Evolutionary conservation across 37 sponge, comb jelly and placozoan genomes (phyloP).

Genomic region (Axinella damicornis): DNA sequence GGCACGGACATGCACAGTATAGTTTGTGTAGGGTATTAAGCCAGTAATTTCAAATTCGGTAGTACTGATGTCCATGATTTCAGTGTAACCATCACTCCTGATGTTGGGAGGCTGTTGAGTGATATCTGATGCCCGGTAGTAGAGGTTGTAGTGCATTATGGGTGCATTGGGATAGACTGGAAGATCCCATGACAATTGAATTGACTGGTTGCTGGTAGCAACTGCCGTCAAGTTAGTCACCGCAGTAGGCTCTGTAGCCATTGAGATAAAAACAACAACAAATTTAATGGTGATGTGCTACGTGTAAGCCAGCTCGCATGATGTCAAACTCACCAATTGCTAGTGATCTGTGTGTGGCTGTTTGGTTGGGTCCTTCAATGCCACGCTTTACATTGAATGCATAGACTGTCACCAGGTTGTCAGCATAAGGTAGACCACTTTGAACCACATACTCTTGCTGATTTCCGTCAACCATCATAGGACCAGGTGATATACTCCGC

Average conservation of each 20-base stretch:
- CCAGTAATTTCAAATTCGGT: conserved; percentile 1
- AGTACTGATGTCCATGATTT: not conserved
- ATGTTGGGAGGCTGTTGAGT: not conserved
- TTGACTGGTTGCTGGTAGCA: not conserved
- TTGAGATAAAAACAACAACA: not conserved
- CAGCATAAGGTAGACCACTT: conserved; percentile 32
- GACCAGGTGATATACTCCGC: not conserved
- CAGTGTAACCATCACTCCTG: not conserved
- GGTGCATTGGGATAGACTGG: conserved; percentile 51
- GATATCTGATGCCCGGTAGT: conserved; percentile 17
- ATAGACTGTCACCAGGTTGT: conserved; percentile 21
- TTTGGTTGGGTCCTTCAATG: not conserved
- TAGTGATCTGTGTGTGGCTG: not conserved
- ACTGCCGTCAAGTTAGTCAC: conserved; percentile 26
- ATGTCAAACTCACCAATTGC: conserved; percentile 35
- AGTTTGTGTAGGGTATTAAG: conserved; percentile 19
- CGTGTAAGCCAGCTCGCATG: not conserved
- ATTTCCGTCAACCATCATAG: not conserved
- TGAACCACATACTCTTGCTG: not conserved
- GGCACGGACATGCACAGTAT: conserved; percentile 43
- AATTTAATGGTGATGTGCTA: not conserved
- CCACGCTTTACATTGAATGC: conserved; percentile 34
- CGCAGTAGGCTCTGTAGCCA: conserved; percentile 32
- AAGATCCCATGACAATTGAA: conserved; percentile 34
- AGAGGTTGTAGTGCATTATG: conserved; percentile 24